Base-by-base conservation (phyloP, 2,113 vertebrate genomes). In the Ammospiza nelsoni region DNA sequence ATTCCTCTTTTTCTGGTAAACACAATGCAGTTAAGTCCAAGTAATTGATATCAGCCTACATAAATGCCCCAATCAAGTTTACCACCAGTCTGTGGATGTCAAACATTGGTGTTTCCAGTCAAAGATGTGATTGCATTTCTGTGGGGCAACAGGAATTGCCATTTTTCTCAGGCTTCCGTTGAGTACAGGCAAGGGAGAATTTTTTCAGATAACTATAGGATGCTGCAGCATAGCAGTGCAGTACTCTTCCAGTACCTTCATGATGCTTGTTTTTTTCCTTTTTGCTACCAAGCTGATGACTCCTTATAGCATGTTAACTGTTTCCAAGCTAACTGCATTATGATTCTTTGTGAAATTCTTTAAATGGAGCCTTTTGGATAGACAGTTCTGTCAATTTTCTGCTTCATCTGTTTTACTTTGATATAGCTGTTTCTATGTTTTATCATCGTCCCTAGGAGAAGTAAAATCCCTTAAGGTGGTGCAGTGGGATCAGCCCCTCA, bases 11-110 rank as follows among this genome's bases (percentile, higher is more conserved):
- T 96, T 96, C 69, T 95, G 72, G 21, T 48, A 79, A 85, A 78
- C 23, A n/a, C 75, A 54, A 91, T 88, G 69, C 81, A 87, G 66
- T 94, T 96, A 97, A 96, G 37, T 73, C 33, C 48, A 52, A 43
- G 35, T 76, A 91, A 94, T 76, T 95, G 84, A 91, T 96, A 62
- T 23, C 46, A 92, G 29, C 43, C 76, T 84, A 62, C 31, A 88
- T 43, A 84, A 95, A 83, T 83, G 35, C 84, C 93, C 83, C 44
- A 11, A 4, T 91, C 88, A 81, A 76, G 61, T 82, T 97, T 95
- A 77, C 44, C 14, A 8, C 41, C 28, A 61, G 57, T 48, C 71
- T 89, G 54, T 65, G 18, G 35, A 81, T 90, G 80, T 71, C 55
- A 81, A 28, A 78, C 7, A 14, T 49, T 58, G 72, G 37, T 87